Conservation (phyloP, 2,113 vertebrate genomes). For the Alethe castanea region DNA sequence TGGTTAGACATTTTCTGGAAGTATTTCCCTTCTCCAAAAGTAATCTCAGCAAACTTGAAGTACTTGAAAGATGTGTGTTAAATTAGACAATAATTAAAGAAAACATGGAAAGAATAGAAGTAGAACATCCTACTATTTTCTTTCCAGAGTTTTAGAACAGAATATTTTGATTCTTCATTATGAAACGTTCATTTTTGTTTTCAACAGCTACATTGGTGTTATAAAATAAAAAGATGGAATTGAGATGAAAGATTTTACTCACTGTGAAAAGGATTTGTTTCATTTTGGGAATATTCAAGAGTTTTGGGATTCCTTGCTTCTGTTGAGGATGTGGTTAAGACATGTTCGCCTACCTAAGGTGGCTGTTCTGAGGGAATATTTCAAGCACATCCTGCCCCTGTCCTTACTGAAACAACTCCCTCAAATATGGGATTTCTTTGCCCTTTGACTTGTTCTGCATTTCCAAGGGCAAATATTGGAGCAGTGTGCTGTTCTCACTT, state of each 20-base stretch:
- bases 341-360: background rate
- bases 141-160: background rate
- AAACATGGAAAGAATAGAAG: background rate
- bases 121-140: background rate
- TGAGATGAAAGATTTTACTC: background rate
- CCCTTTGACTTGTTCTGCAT: background rate
- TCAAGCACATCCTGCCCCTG: background rate
- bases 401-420: background rate
- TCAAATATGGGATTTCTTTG: background rate
- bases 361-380: background rate
- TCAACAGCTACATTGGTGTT: background rate
- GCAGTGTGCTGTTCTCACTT: accelerated
- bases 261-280: background rate
- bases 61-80: background rate
- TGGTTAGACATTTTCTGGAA: background rate
- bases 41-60: background rate
- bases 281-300: background rate
- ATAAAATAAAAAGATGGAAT: background rate
- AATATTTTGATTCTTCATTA: background rate
- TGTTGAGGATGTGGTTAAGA: background rate
- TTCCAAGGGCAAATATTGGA: background rate
- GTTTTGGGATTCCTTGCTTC: background rate
- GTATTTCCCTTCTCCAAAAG: background rate
- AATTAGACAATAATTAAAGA: background rate
- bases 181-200: background rate